Conservation (phyloP, 1,140 invertebrate genomes). For the Megalonaias nervosa region DNA sequence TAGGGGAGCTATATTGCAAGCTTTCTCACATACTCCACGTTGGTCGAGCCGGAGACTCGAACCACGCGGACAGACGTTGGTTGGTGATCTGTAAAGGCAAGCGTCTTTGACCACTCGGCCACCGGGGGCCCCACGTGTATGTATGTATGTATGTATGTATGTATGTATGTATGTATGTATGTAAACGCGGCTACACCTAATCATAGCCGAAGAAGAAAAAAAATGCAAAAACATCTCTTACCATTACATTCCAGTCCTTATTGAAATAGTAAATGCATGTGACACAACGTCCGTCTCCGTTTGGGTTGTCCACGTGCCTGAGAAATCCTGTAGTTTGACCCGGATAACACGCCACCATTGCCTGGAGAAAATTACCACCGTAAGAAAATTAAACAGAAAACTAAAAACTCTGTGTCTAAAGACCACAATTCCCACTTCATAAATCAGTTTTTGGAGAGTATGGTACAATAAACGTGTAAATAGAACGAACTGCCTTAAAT, state of each 20-base stretch:
- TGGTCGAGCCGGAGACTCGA: too few species aligned
- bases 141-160: too few species aligned
- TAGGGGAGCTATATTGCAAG: too few species aligned
- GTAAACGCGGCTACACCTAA: background rate
- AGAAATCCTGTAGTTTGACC: slow-evolving; percentile 94
- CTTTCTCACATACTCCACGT: too few species aligned
- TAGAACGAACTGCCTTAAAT: background rate
- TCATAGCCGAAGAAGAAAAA: background rate
- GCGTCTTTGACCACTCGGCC: too few species aligned
- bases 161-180: background rate
- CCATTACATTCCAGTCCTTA: slow-evolving; percentile 88
- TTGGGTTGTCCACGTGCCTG: slow-evolving; percentile 98
- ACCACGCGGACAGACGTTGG: too few species aligned
- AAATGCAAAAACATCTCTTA: slow-evolving; percentile 52
- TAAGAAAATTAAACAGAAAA: background rate
- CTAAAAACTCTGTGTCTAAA: background rate
- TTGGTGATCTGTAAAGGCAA: too few species aligned
- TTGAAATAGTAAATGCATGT: slow-evolving; percentile 98
- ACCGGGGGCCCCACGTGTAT: too few species aligned
- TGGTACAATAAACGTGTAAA: background rate
- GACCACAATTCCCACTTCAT: background rate
- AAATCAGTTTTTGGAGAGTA: background rate
- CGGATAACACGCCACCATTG: slow-evolving; percentile 97
- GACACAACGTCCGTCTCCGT: slow-evolving; percentile 92
- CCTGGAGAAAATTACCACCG: slow-evolving; percentile 75